Evolutionary conservation across 2,888 invertebrate genomes (phyloP).

Genomic region (Mantis religiosa): DNA sequence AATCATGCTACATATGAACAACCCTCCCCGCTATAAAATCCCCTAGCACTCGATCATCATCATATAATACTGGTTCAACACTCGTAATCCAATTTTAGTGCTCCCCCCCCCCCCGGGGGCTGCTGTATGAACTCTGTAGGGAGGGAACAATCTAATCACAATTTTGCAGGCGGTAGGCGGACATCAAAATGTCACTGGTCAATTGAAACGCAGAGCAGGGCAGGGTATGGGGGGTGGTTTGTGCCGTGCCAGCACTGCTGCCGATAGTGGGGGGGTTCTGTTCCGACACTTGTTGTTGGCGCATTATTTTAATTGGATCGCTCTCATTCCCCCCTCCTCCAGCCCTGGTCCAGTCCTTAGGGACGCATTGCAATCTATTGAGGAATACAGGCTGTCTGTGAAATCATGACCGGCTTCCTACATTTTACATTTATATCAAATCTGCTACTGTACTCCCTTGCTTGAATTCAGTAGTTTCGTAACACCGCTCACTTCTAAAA

Average conservation of each 20-base stretch:
- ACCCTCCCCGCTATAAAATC: conserved; percentile 24
- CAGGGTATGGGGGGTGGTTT: background rate
- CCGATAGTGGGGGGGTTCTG: conserved; percentile 1
- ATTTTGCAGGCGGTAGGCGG: conserved; percentile 32
- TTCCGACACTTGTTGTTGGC: conserved; percentile 32
- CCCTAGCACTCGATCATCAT: conserved; percentile 35
- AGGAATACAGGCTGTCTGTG: background rate
- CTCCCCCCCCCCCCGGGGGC: conserved; percentile 35
- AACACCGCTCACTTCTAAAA: too few species aligned
- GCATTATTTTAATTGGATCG: conserved; percentile 34
- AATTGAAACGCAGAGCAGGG: conserved; percentile 30
- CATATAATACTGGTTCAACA: conserved; percentile 36
- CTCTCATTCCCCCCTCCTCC: background rate
- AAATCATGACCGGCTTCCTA: conserved; percentile 4
- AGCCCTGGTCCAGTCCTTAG: background rate
- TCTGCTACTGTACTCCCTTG: too few species aligned
- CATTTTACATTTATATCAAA: too few species aligned
- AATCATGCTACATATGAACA: conserved; percentile 8
- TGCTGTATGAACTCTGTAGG: conserved; percentile 29
- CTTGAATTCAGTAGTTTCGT: too few species aligned
- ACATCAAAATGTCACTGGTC: conserved; percentile 34
- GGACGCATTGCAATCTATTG: conserved; percentile 29
- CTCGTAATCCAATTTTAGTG: conserved; percentile 36
- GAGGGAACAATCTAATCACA: conserved; percentile 35
- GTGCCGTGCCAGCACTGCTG: conserved; percentile 17